Evolutionary conservation across 2,113 vertebrate species (phyloP).

Genomic region (Dascyllus trimaculatus): DNA sequence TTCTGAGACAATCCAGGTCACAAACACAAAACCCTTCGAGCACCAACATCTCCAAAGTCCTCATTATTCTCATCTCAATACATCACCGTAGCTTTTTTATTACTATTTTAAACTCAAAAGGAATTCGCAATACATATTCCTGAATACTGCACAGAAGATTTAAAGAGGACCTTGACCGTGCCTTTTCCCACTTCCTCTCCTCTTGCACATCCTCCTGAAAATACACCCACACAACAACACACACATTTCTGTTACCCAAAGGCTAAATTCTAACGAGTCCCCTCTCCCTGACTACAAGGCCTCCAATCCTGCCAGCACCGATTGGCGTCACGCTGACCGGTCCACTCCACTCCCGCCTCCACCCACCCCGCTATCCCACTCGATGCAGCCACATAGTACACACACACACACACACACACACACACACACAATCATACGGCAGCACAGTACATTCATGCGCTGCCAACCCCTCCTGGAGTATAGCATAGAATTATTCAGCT

Average conservation of each 20-base stretch:
- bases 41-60: not conserved
- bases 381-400: slow-evolving; percentile 43
- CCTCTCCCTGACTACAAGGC: slow-evolving; percentile 66
- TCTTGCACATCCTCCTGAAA: slow-evolving; percentile 31
- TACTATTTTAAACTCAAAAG: slow-evolving; percentile 4
- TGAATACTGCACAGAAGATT: slow-evolving; percentile 16
- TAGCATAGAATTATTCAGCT: slow-evolving; percentile 80
- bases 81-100: not conserved
- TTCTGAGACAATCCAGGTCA: slow-evolving; percentile 17
- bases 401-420: slow-evolving; percentile 10
- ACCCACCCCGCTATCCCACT: slow-evolving; percentile 20
- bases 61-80: slow-evolving; percentile 44
- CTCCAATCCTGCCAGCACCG: slow-evolving; percentile 74
- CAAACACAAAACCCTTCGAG: slow-evolving; percentile 53
- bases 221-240: slow-evolving; percentile 15
- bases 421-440: slow-evolving; percentile 44
- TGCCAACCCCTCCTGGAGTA: slow-evolving; percentile 53
- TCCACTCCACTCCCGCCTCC: slow-evolving; percentile 43
- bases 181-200: slow-evolving; percentile 21
- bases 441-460: slow-evolving; percentile 32
- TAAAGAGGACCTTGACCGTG: slow-evolving; percentile 35
- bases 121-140: slow-evolving; percentile 15
- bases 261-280: slow-evolving; percentile 73
- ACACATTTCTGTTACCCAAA: slow-evolving; percentile 51
- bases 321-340: slow-evolving; percentile 75